Evolutionary conservation across 92 coral and sea anemone genomes (phyloP).

Genomic region (Phenganax stokvisi): DNA sequence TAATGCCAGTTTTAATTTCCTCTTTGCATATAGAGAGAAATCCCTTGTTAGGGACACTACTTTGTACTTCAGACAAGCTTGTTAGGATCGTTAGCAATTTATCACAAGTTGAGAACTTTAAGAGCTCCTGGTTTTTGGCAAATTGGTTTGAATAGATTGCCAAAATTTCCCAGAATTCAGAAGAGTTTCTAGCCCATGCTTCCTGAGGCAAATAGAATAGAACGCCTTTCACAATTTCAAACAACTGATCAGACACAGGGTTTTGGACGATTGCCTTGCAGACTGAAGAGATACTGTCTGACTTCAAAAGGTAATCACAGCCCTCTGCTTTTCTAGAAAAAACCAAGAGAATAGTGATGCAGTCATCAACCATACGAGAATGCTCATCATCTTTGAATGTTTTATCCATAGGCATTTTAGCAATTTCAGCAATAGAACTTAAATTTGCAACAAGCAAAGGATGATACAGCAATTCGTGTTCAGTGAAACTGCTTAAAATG

Average conservation of each 20-base stretch:
- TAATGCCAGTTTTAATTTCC: slow-evolving; percentile 53
- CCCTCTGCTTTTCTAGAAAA: slow-evolving; percentile 57
- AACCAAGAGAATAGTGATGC: slow-evolving; percentile 54
- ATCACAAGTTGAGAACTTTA: slow-evolving; percentile 66
- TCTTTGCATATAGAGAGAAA: slow-evolving; percentile 34
- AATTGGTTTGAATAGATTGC: slow-evolving; percentile 43
- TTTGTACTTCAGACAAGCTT: slow-evolving; percentile 33
- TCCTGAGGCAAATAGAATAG: slow-evolving; percentile 43
- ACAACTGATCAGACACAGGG: slow-evolving; percentile 6
- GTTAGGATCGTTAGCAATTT: slow-evolving; percentile 48
- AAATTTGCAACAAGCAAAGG: slow-evolving; percentile 72
- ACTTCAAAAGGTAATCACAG: slow-evolving; percentile 46
- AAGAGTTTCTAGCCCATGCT: slow-evolving; percentile 45
- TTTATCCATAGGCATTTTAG: slow-evolving; percentile 17
- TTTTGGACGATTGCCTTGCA: slow-evolving; percentile 39
- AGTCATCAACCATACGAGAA: slow-evolving; percentile 43
- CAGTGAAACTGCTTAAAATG: slow-evolving; percentile 84
- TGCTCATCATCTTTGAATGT: slow-evolving; percentile 2
- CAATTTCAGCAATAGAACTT: slow-evolving; percentile 41
- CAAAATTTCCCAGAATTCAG: slow-evolving; percentile 44
- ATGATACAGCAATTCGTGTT: slow-evolving; percentile 58
- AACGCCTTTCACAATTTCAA: slow-evolving; percentile 56
- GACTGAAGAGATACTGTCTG: slow-evolving; percentile 37
- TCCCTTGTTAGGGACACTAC: not conserved
- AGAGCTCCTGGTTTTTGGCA: slow-evolving; percentile 50